These are phyloP conservation scores for Hetaerina titia DNA, from an alignment of 2,888 invertebrate genomes.

Conservation along the genomic window DNA sequence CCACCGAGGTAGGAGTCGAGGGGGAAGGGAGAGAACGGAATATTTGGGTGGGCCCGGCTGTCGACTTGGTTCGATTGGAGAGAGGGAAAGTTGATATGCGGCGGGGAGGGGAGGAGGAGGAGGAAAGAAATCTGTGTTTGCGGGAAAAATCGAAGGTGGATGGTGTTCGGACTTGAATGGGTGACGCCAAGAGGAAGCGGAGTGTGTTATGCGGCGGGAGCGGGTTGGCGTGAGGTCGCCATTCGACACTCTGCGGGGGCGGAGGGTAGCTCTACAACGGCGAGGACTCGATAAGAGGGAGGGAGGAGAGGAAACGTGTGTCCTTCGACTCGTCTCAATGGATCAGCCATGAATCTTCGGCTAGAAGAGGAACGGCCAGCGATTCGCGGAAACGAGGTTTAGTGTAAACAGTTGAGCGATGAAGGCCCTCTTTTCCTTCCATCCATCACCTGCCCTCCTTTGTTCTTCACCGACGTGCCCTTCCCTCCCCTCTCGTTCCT, in stretches of 20 bases:
- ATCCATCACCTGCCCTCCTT: background rate
- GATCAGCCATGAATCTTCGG: background rate
- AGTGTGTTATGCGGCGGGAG: background rate
- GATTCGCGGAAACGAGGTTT: background rate
- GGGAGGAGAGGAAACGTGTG: background rate
- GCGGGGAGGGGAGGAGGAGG: background rate
- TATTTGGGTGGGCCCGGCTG: background rate
- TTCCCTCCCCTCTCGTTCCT: too few species aligned
- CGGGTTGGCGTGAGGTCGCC: too few species aligned
- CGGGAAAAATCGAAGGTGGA: background rate
- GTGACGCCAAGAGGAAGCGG: background rate
- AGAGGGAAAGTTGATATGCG: background rate
- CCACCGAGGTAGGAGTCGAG: too few species aligned
- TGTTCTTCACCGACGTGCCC: too few species aligned
- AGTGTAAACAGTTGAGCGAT: background rate
- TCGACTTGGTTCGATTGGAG: background rate
- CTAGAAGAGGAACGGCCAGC: background rate
- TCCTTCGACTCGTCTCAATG: background rate
- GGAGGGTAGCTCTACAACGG: background rate
- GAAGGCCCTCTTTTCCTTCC: too few species aligned
- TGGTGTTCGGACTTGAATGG: background rate
- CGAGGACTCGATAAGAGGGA: background rate
- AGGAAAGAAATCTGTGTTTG: background rate
- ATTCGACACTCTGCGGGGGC: background rate
- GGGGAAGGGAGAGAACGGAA: too few species aligned